Conservation (phyloP, 1,140 invertebrate species). For the Ephestia elutella region DNA sequence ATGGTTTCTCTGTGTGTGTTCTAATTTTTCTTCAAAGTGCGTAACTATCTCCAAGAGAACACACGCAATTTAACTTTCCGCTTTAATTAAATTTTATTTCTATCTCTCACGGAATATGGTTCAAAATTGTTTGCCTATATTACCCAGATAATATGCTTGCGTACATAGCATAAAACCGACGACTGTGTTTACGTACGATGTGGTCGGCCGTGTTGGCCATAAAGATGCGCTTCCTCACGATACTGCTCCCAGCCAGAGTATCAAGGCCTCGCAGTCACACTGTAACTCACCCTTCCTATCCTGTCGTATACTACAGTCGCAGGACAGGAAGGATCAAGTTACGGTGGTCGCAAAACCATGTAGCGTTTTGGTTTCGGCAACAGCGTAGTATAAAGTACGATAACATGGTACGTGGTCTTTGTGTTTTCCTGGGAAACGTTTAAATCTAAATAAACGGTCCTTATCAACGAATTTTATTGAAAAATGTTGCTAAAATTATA, state of each 20-base stretch:
- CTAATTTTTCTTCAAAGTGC: background rate
- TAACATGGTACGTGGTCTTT: constrained; percentile 43
- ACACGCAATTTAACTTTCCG: background rate
- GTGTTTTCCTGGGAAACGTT: constrained; percentile 31
- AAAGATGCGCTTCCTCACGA: constrained; percentile 54
- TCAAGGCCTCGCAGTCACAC: constrained; percentile 19
- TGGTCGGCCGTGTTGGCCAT: constrained; percentile 43
- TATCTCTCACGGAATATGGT: background rate
- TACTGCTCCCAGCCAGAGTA: constrained; percentile 33
- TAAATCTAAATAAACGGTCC: constrained; percentile 3
- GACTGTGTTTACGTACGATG: constrained; percentile 38
- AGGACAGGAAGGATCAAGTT: constrained; percentile 17
- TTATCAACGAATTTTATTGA: background rate
- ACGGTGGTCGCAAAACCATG: constrained; percentile 25
- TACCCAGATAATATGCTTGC: constrained; percentile 10
- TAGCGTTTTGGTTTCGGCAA: constrained; percentile 35
- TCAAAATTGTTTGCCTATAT: background rate
- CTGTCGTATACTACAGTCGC: background rate
- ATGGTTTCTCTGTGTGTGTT: too few species aligned
- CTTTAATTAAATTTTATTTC: background rate
- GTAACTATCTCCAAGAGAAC: background rate
- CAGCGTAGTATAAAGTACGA: constrained; percentile 55
- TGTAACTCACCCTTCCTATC: background rate
- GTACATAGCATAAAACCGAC: constrained; percentile 30
- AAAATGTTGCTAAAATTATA: too few species aligned